Percentiles rank a stretch among this genome's conserved stretches.
phyloP scores from a whole-genome alignment of 2,888 invertebrate species.

The Hydrotaea diabolus region DNA sequence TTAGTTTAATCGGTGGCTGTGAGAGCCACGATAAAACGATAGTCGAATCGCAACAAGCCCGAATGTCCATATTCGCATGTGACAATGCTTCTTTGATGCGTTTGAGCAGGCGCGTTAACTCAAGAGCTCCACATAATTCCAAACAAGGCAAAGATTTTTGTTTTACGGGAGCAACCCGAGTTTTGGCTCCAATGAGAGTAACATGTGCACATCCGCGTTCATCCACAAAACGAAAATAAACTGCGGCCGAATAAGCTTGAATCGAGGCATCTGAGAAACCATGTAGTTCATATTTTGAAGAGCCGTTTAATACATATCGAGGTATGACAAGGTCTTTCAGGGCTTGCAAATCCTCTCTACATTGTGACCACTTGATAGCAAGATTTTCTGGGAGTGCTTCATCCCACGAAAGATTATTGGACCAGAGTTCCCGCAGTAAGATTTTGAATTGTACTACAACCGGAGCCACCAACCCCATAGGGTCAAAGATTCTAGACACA shows the following conservation, averaged over 20 bases:
- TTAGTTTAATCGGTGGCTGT: slow-evolving; percentile 24
- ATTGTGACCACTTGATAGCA: slow-evolving; percentile 3
- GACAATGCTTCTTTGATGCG: slow-evolving; percentile 9
- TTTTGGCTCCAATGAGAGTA: slow-evolving; percentile 28
- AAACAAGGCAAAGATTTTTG: slow-evolving; percentile 21
- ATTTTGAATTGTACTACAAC: too few species aligned
- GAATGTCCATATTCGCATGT: neutral
- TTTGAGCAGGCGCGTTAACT: slow-evolving; percentile 41
- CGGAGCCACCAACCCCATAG: too few species aligned
- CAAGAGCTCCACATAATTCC: slow-evolving; percentile 40
- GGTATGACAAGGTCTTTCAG: neutral
- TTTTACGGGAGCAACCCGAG: slow-evolving; percentile 45
- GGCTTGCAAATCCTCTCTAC: neutral
- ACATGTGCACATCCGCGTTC: neutral
- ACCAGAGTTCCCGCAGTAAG: too few species aligned
- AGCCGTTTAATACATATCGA: slow-evolving; percentile 4
- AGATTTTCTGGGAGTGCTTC: slow-evolving; percentile 28
- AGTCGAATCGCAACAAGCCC: slow-evolving; percentile 46
- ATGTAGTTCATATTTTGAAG: neutral
- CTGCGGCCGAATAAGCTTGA: slow-evolving; percentile 31
- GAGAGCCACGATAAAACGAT: slow-evolving; percentile 40
- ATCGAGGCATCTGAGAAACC: slow-evolving; percentile 41
- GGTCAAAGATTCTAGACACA: too few species aligned
- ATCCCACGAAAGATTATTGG: slow-evolving; percentile 29
- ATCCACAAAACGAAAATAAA: neutral